Conservation (phyloP, 2,113 vertebrate species). For the Alexandromys fortis region DNA sequence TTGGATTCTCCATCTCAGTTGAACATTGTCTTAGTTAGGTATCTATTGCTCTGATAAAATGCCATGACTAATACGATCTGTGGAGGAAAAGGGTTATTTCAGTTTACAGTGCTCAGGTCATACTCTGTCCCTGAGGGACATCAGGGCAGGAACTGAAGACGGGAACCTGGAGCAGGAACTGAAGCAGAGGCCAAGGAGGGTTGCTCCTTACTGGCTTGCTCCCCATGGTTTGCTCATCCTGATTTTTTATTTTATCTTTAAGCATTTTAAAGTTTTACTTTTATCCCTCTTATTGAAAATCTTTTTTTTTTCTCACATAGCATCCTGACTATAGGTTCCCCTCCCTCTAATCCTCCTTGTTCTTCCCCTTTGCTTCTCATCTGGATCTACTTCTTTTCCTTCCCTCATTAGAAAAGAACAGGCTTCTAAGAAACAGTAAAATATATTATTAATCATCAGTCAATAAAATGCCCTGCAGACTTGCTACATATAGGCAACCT, state of each 20-base stretch:
- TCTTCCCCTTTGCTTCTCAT: not conserved
- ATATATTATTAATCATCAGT: not conserved
- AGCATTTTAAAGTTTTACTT: not conserved
- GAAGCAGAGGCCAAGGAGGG: not conserved
- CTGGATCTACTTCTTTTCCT: not conserved
- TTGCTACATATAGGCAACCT: not conserved
- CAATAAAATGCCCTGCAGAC: not conserved
- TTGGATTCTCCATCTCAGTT: not conserved
- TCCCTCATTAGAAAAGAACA: not conserved
- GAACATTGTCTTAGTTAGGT: not conserved
- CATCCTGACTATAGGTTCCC: no score
- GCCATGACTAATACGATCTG: not conserved
- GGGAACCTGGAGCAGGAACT: not conserved
- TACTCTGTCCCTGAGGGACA: no score
- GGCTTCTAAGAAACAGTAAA: not conserved
- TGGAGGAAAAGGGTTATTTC: not conserved
- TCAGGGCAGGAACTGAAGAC: not conserved
- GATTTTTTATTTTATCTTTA: not conserved
- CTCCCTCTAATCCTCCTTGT: not conserved
- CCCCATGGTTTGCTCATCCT: not conserved
- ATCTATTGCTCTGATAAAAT: not conserved
- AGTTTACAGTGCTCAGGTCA: not conserved
- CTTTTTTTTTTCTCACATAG: not conserved
- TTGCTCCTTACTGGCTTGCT: not conserved
- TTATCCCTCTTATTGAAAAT: not conserved